Conservation (phyloP, 2,113 vertebrate species). For the Forbesichthys agassizii region DNA sequence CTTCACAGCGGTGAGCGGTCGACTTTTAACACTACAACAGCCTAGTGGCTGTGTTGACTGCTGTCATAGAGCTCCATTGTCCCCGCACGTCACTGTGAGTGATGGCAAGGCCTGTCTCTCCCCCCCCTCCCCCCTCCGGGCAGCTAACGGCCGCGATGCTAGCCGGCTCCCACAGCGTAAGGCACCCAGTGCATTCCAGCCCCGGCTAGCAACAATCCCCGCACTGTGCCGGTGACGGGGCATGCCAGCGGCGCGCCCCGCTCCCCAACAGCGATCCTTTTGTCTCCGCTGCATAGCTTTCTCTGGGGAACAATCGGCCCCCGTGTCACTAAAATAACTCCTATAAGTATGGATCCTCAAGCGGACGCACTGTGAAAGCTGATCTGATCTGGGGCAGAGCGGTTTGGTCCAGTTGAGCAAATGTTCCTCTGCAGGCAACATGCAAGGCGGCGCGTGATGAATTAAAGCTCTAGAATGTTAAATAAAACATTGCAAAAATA, state of each 20-base stretch:
- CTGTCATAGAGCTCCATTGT: no score
- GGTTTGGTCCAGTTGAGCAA: background rate
- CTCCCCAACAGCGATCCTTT: constrained; percentile 85
- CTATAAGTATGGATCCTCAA: constrained; percentile 78
- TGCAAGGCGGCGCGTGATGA: no score
- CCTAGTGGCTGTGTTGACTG: no score
- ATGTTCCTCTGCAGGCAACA: background rate
- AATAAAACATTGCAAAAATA: no score
- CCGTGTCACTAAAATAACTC: constrained; percentile 78
- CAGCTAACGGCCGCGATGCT: constrained; percentile 32
- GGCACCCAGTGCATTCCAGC: constrained; percentile 75
- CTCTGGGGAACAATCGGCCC: constrained; percentile 79
- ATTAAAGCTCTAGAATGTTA: no score
- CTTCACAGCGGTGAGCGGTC: background rate
- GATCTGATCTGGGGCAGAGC: constrained; percentile 56
- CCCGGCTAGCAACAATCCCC: constrained; percentile 71
- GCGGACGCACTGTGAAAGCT: constrained; percentile 65
- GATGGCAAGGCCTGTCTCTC: no score
- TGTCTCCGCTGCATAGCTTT: constrained; percentile 85
- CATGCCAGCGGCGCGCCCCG: constrained; percentile 86
- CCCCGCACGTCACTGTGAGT: no score
- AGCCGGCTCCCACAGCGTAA: constrained; percentile 62
- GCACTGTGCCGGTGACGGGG: constrained; percentile 82
- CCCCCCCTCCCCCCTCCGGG: no score
- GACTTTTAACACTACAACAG: no score